Conservation (phyloP, 2,888 invertebrate genomes). For the Mythimna loreyi region DNA sequence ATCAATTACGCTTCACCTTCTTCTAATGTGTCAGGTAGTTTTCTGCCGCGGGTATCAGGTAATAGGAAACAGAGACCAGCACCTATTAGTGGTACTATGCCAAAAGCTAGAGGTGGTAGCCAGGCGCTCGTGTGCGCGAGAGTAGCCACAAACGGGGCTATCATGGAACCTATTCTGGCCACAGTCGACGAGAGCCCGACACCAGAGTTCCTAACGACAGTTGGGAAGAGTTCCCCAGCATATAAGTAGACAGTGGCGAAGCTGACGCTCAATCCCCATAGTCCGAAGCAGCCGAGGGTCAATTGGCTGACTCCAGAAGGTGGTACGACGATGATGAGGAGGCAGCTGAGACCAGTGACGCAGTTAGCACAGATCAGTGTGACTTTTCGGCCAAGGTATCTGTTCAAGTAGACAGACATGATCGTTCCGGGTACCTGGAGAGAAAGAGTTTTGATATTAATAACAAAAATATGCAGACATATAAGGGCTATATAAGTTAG, state of each 20-base stretch:
- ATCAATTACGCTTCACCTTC: constrained; percentile 92
- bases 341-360: constrained; percentile 92
- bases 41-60: constrained; percentile 95
- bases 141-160: constrained; percentile 95
- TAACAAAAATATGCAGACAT: background rate
- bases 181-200: constrained; percentile 96
- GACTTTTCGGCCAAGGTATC: constrained; percentile 92
- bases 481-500: too few species aligned
- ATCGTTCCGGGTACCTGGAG: constrained; percentile 91
- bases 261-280: constrained; percentile 95
- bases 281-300: constrained; percentile 93
- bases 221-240: constrained; percentile 97
- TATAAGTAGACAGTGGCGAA: constrained; percentile 97
- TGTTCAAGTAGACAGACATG: constrained; percentile 92
- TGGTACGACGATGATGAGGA: constrained; percentile 91
- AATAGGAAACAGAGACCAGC: constrained; percentile 92
- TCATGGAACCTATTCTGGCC: constrained; percentile 96
- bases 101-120: constrained; percentile 94
- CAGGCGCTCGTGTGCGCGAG: constrained; percentile 89
- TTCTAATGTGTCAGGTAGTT: constrained; percentile 95
- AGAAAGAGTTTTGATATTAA: constrained; percentile 17
- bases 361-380: constrained; percentile 92
- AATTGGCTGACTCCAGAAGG: constrained; percentile 88
- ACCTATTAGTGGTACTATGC: constrained; percentile 92
- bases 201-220: constrained; percentile 96